These are phyloP conservation scores for Notodonta ziczac DNA, from an alignment of 2,888 invertebrate species.

Conservation along the genomic window DNA sequence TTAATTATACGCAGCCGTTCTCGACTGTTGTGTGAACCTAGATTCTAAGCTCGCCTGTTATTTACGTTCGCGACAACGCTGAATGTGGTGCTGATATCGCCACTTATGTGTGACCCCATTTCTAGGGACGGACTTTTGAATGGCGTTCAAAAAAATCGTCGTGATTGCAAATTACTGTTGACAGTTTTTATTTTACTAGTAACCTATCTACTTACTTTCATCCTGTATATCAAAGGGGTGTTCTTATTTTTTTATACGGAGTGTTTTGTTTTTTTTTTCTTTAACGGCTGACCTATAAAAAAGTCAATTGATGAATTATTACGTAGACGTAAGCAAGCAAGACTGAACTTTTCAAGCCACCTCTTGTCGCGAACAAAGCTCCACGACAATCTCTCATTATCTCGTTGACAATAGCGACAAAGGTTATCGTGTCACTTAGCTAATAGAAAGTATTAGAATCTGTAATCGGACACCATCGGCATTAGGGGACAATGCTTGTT, in stretches of 20 bases:
- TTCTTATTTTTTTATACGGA: too few species aligned
- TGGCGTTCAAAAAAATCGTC: neutral
- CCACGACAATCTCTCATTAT: neutral
- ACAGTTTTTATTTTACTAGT: too few species aligned
- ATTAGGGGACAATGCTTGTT: conserved; percentile 37
- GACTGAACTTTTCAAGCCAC: too few species aligned
- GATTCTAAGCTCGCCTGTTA: neutral
- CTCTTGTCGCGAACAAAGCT: neutral
- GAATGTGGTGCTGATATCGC: neutral
- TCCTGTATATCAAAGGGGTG: too few species aligned
- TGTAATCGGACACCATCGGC: conserved; percentile 27
- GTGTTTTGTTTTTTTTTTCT: too few species aligned
- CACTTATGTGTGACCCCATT: neutral
- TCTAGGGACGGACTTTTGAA: neutral
- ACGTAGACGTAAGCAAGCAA: too few species aligned
- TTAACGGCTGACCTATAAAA: too few species aligned
- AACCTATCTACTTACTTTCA: too few species aligned
- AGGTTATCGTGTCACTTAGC: conserved; percentile 16
- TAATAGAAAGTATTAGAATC: conserved; percentile 15
- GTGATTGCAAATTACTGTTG: too few species aligned
- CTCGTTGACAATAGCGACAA: conserved; percentile 18
- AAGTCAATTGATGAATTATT: too few species aligned
- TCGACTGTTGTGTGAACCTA: conserved; percentile 2
- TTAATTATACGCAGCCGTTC: conserved; percentile 16
- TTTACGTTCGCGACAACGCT: neutral